Evolutionary conservation across 2,888 invertebrate species (phyloP).

Genomic region (Mechanitis messenoides): DNA sequence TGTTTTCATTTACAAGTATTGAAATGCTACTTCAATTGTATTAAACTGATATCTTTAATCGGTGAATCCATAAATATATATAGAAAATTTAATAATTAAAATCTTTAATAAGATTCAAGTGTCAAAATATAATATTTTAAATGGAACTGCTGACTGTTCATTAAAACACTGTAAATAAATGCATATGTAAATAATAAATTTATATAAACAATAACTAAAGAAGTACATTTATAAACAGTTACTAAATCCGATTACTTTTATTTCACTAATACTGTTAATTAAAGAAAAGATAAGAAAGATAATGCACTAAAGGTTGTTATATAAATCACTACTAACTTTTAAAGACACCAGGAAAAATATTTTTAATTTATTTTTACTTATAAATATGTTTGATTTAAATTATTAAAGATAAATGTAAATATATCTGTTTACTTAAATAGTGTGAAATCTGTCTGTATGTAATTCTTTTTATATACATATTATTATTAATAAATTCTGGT

Average conservation of each 20-base stretch:
- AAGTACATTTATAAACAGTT: not conserved
- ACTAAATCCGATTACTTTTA: too few species aligned
- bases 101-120: not conserved
- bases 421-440: not conserved
- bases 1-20: too few species aligned
- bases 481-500: too few species aligned
- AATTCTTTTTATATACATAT: not conserved
- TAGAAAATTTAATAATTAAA: not conserved
- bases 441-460: not conserved
- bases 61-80: not conserved
- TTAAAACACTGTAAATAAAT: not conserved
- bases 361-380: too few species aligned
- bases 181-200: constrained; percentile 1
- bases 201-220: not conserved
- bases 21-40: too few species aligned
- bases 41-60: not conserved
- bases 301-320: too few species aligned
- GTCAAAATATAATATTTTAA: not conserved
- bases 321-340: too few species aligned
- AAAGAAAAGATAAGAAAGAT: too few species aligned
- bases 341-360: too few species aligned
- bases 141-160: not conserved
- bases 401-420: not conserved
- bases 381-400: not conserved
- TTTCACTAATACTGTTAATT: too few species aligned